Conservation (phyloP, 1,140 invertebrate species). For the Drosophila pseudoananassae region DNA sequence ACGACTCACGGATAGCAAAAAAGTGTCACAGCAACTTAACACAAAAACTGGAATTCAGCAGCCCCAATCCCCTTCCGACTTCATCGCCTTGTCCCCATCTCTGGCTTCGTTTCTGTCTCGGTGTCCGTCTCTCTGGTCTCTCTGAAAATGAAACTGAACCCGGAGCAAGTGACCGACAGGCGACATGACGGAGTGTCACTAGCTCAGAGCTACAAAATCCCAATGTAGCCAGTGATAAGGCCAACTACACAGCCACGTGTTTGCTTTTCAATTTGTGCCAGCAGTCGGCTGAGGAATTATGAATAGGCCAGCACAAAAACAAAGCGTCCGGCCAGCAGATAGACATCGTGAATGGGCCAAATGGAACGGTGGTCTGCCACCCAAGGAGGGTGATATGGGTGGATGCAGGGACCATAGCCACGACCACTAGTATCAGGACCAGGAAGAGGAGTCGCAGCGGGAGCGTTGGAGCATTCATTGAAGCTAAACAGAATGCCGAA, state of each 20-base stretch:
- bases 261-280: slow-evolving; percentile 68
- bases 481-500: slow-evolving; percentile 26
- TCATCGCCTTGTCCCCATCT: not conserved
- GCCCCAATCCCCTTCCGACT: slow-evolving; percentile 7
- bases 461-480: slow-evolving; percentile 45
- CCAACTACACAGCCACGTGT: slow-evolving; percentile 52
- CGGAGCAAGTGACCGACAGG: slow-evolving; percentile 26
- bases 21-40: slow-evolving; percentile 50
- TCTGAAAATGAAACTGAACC: slow-evolving; percentile 26
- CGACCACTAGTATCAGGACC: not conserved
- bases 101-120: too few relatives aligned
- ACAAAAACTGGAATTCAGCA: slow-evolving; percentile 43
- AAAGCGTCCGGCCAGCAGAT: slow-evolving; percentile 36
- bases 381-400: slow-evolving; percentile 5
- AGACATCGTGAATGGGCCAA: slow-evolving; percentile 50
- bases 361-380: slow-evolving; percentile 14
- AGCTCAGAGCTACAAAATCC: slow-evolving; percentile 42
- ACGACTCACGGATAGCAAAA: slow-evolving; percentile 15
- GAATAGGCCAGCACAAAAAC: slow-evolving; percentile 47
- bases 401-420: not conserved
- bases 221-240: slow-evolving; percentile 46
- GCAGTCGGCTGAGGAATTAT: slow-evolving; percentile 61
- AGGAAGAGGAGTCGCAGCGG: slow-evolving; percentile 1
- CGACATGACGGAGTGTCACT: slow-evolving; percentile 55
- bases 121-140: not conserved